Evolutionary conservation across 2,113 vertebrate species (phyloP).

Genomic region (Strigops habroptila): DNA sequence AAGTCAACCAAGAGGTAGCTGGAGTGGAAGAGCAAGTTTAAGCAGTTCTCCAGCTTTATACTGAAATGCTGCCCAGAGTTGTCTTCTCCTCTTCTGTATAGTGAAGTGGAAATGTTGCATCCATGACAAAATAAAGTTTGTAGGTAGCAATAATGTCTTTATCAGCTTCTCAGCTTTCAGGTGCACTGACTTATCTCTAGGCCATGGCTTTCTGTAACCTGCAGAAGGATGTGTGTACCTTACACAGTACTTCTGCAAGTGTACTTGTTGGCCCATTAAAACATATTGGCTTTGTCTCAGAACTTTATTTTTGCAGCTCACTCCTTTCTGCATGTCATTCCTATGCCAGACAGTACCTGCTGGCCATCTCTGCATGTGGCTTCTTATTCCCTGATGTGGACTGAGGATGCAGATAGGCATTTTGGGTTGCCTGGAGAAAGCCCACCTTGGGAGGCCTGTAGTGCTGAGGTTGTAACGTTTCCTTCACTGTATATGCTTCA

Average conservation of each 20-base stretch:
- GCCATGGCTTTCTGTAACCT: background rate
- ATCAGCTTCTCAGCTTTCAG: background rate
- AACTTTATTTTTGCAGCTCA: background rate
- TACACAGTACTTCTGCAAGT: background rate
- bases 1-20: background rate
- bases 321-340: background rate
- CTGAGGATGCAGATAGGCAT: background rate
- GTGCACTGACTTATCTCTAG: background rate
- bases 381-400: background rate
- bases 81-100: background rate
- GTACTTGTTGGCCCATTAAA: background rate
- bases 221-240: background rate
- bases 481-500: background rate
- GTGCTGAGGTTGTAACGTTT: background rate
- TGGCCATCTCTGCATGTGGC: background rate
- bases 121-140: background rate
- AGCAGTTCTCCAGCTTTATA: background rate
- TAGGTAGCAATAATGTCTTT: background rate
- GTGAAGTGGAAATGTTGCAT: background rate
- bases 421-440: background rate
- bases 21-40: background rate
- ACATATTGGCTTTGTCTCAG: background rate
- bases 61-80: background rate
- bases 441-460: too few relatives aligned
- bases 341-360: too few relatives aligned